Percentiles rank a stretch among this genome's conserved stretches.
These are phyloP conservation scores for Acrobasis suavella DNA, from an alignment of 2,888 invertebrate species.

Conservation along the genomic window DNA sequence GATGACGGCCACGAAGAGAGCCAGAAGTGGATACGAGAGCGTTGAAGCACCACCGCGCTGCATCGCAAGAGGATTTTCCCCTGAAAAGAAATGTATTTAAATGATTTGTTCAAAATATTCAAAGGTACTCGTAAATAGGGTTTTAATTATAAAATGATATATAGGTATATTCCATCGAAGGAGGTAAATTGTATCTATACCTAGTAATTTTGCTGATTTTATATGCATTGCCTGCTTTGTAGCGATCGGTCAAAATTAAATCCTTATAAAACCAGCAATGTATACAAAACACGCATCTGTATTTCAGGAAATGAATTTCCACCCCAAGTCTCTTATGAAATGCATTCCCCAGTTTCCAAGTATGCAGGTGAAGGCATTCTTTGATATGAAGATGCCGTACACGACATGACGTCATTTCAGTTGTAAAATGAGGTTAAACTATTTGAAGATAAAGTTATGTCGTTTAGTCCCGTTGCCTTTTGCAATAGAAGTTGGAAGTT, in stretches of 20 bases:
- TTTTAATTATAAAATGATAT: too few species aligned
- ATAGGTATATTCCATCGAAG: too few species aligned
- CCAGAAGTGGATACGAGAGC: constrained; percentile 58
- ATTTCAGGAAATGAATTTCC: too few species aligned
- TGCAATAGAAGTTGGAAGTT: too few species aligned
- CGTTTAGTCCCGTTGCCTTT: neutral
- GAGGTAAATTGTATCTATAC: too few species aligned
- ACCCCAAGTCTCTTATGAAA: neutral
- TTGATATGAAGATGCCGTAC: neutral
- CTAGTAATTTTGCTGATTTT: too few species aligned
- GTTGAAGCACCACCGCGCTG: constrained; percentile 67
- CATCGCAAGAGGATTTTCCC: constrained; percentile 79
- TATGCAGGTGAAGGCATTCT: constrained; percentile 1
- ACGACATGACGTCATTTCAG: neutral
- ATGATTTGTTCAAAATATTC: constrained; percentile 12
- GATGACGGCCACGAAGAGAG: constrained; percentile 46
- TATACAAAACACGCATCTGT: too few species aligned
- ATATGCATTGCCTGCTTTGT: too few species aligned
- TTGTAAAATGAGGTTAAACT: neutral
- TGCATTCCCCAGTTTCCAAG: neutral
- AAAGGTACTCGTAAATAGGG: too few species aligned
- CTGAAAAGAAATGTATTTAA: constrained; percentile 48
- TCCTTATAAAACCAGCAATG: too few species aligned
- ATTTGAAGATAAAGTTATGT: neutral
- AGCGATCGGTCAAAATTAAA: too few species aligned